Base-by-base conservation (phyloP, 2,113 vertebrate genomes). In the Hiodon alosoides region DNA sequence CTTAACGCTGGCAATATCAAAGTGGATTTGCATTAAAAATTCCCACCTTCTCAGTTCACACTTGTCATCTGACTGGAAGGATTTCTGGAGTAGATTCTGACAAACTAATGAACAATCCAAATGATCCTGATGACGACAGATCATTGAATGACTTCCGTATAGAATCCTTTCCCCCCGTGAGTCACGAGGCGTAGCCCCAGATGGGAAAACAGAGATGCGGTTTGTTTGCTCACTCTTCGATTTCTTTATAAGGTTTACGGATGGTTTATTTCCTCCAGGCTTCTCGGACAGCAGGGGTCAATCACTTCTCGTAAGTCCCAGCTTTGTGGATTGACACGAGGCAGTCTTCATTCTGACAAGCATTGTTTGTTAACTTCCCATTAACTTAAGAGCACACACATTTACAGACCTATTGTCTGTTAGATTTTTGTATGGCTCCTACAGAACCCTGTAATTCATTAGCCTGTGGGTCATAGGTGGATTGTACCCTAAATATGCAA, bases 321-420 rank as follows among this genome's bases (percentile, higher is more conserved):
- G 59, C 57, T 69, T 57, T 53, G 55, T 10, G 10, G 53, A 47
- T 71, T 71, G 60, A 55, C 69, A 76, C 5, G 4, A 4, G 62
- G 52, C 53, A 17, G 11, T 47, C 47, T 76, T 64, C 4, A 11
- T 50, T 47, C 31, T 7, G 11, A 62, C 53, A 10, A 8, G 14
- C 17, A 13, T 53, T 47, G 60, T 9, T 46, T n/a, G 17, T 76
- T 52, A 58, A 52, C 46, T 65, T 7, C 13, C 51, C 52, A 62
- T 55, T 51, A 69, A 61, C 50, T 54, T n/a, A 5, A 55, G 50
- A 60, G 5, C 50, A 17, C 60, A 46, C 1, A 65, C 5, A 4
- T 3, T 9, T 14, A 59, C 14, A 9, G 58, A 3, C 14, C 6
- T 57, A 57, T 59, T 14, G 14, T 11, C 9, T 10, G 10, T 59